phyloP scores from a whole-genome alignment of 2,113 vertebrate species.

The Delphinus delphis region DNA sequence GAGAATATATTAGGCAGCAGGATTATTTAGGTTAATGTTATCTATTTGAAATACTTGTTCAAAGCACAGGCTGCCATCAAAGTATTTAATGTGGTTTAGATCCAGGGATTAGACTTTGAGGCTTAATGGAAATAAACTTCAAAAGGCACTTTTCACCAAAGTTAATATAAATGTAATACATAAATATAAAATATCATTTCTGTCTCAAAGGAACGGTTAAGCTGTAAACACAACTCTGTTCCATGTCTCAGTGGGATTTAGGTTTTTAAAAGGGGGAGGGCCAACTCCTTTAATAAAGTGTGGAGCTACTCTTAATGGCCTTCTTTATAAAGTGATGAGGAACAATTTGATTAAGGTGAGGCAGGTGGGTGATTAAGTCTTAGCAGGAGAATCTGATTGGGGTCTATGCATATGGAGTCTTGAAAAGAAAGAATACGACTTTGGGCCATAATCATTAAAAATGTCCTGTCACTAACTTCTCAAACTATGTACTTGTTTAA shows the following conservation, averaged over 20 bases:
- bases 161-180: constrained; percentile 29
- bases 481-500: background rate
- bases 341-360: background rate
- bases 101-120: background rate
- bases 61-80: constrained; percentile 49
- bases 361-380: constrained; percentile 25
- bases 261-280: background rate
- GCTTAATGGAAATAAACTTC: constrained; percentile 53
- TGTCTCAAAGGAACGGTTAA: background rate
- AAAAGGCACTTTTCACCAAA: background rate
- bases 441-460: constrained; percentile 2
- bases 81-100: constrained; percentile 23
- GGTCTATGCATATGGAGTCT: background rate
- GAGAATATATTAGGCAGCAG: constrained; percentile 33
- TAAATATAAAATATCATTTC: background rate
- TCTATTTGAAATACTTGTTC: constrained; percentile 64
- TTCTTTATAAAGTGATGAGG: background rate
- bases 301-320: background rate
- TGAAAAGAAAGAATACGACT: background rate
- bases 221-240: background rate
- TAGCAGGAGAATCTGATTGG: constrained; percentile 26
- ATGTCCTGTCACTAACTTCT: background rate
- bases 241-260: background rate
- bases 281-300: constrained; percentile 1
- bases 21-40: constrained; percentile 66